phyloP scores from a whole-genome alignment of 2,113 vertebrate genomes.

The Perca schrenkii region DNA sequence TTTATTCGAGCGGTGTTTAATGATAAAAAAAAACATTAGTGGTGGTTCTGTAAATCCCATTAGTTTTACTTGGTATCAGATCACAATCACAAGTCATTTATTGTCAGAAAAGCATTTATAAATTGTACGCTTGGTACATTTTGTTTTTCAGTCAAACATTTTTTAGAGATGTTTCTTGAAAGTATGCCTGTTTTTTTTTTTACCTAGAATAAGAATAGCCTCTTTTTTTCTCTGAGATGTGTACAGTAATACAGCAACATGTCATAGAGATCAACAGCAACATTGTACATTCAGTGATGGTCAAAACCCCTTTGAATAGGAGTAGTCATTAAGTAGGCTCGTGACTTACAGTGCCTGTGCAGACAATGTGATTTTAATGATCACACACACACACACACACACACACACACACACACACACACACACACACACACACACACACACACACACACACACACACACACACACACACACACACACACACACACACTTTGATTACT shows the following conservation, averaged over 20 bases:
- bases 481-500: slow-evolving; percentile 21
- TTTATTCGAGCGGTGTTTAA: slow-evolving; percentile 37
- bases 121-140: background rate
- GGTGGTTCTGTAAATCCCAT: slow-evolving; percentile 29
- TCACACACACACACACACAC: slow-evolving; percentile 36
- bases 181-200: slow-evolving; percentile 43
- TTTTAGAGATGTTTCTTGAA: slow-evolving; percentile 24
- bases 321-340: slow-evolving; percentile 31
- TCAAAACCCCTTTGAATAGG: slow-evolving; percentile 42
- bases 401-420: slow-evolving; percentile 13
- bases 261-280: slow-evolving; percentile 50
- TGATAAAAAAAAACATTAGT: slow-evolving; percentile 45
- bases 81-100: slow-evolving; percentile 45
- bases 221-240: slow-evolving; percentile 47
- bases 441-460: slow-evolving; percentile 29
- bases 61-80: slow-evolving; percentile 26
- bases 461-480: slow-evolving; percentile 31
- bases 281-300: slow-evolving; percentile 67
- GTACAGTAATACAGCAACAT: slow-evolving; percentile 46
- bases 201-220: slow-evolving; percentile 58
- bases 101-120: slow-evolving; percentile 36
- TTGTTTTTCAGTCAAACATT: slow-evolving; percentile 35
- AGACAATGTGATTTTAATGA: slow-evolving; percentile 60
- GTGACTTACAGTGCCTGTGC: slow-evolving; percentile 57
- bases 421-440: slow-evolving; percentile 18